Base-by-base conservation (phyloP, 2,888 invertebrate species). In the Adela reaumurella region DNA sequence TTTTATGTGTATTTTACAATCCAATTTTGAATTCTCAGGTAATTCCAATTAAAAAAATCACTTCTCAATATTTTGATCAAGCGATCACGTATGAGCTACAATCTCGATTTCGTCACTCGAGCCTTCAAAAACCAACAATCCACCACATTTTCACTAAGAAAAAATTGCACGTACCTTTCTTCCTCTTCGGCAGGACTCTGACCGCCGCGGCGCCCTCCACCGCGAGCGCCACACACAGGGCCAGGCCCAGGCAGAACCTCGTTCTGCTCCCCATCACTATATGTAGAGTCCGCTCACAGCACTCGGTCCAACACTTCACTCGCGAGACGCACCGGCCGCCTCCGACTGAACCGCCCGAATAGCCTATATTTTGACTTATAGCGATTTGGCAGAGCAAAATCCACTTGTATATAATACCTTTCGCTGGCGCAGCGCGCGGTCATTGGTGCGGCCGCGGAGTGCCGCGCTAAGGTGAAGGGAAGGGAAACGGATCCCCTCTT, bases 341-440 rank as follows among this genome's bases (percentile, higher is more conserved):
- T 61, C 60, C 66, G 66, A 79, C 63, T 68, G 71, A 65, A 70
- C 77, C 76, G 74, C 66, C 72, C 77, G 76, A 71, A 74, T 78
- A 82, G 79, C 81, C 82, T 82, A 81, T 81, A 82, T 83, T 82
- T 82, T 80, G 76, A 81, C 72, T 81, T 77, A 73, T 80, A 81
- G 79, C 79, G 73, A 74, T 74, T 79, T 74, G 72, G 72, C 76
- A 70, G 72, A 76, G 79, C 81, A 70, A 81, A 81, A 77, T 79
- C 79, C 70, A 79, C 78, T 78, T 74, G 78, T 82, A 81, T 83
- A 82, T 83, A 82, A 83, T 82, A 83, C 82, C 83, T 83, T 82
- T 82, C 78, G 81, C 81, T 78, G 74, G 76, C 67, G 71, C 67
- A 65, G 70, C 70, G 68, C 64, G 62, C 71, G 70, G 68, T 67